These are phyloP conservation scores for Bombylius major DNA, from an alignment of 2,888 invertebrate species.

Conservation along the genomic window DNA sequence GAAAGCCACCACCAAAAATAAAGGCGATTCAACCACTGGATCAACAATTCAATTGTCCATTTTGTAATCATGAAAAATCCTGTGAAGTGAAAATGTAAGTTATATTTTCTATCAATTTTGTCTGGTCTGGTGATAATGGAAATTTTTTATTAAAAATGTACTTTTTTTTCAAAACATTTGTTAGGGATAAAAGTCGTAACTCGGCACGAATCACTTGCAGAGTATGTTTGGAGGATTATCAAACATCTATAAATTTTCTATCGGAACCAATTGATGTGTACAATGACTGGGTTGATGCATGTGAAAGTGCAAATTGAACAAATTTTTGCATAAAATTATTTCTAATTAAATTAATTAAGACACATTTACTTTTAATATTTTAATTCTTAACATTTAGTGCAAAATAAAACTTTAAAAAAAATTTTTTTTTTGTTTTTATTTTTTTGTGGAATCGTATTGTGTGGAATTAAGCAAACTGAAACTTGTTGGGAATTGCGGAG, in stretches of 20 bases:
- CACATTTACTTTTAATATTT: too few relatives aligned
- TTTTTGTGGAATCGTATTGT: too few relatives aligned
- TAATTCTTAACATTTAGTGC: too few relatives aligned
- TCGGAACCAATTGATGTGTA: conserved; percentile 98
- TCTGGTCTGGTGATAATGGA: background rate
- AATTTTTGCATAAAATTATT: too few relatives aligned
- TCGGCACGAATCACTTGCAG: conserved; percentile 90
- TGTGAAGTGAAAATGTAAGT: conserved; percentile 98
- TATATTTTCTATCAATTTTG: background rate
- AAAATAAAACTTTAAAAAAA: too few relatives aligned
- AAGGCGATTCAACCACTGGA: conserved; percentile 90
- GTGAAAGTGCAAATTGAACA: conserved; percentile 81
- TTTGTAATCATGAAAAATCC: conserved; percentile 98
- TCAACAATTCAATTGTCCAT: conserved; percentile 95
- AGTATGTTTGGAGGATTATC: conserved; percentile 93
- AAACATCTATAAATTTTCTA: conserved; percentile 88
- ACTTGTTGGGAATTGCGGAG: too few relatives aligned
- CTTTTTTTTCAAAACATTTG: conserved; percentile 22
- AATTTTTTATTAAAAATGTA: background rate
- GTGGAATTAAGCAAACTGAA: too few relatives aligned
- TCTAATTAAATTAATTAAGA: too few relatives aligned
- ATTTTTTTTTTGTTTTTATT: too few relatives aligned
- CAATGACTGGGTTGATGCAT: conserved; percentile 99
- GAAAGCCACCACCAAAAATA: conserved; percentile 90
- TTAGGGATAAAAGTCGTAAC: conserved; percentile 88